A percentile compares a stretch with the other conserved stretches of the same genome.
Conservation (phyloP, 2,113 vertebrate species). For the Solenodon paradoxus region DNA sequence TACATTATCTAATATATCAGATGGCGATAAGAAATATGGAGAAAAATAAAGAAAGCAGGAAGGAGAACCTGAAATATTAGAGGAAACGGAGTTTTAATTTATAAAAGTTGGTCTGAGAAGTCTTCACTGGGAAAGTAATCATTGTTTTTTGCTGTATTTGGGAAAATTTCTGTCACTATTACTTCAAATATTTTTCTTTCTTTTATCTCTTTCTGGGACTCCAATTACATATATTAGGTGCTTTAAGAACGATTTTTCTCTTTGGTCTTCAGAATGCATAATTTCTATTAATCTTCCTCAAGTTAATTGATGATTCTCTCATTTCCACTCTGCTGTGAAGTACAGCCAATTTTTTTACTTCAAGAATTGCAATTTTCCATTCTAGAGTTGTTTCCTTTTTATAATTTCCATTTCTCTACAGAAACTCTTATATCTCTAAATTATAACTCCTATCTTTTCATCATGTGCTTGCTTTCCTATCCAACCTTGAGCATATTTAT, state of each 20-base stretch:
- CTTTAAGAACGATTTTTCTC: background rate
- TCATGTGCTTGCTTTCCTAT: background rate
- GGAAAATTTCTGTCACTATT: background rate
- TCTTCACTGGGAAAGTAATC: background rate
- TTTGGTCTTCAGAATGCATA: background rate
- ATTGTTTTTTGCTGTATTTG: background rate
- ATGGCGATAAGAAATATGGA: background rate
- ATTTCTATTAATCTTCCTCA: background rate
- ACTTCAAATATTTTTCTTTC: background rate
- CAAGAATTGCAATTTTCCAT: background rate
- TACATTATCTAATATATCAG: background rate
- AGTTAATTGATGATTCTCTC: background rate
- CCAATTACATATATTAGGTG: background rate
- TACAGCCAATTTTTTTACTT: background rate
- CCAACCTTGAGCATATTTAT: background rate
- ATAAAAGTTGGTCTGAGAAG: background rate
- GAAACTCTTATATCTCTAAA: background rate
- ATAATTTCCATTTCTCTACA: background rate
- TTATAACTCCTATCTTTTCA: background rate
- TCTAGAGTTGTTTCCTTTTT: background rate
- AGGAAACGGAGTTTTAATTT: background rate
- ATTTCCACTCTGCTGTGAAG: background rate
- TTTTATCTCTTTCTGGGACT: background rate
- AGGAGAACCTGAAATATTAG: background rate
- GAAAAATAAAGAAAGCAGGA: background rate